phyloP scores from a whole-genome alignment of 1,140 invertebrate genomes.

The Drosophila varians region DNA sequence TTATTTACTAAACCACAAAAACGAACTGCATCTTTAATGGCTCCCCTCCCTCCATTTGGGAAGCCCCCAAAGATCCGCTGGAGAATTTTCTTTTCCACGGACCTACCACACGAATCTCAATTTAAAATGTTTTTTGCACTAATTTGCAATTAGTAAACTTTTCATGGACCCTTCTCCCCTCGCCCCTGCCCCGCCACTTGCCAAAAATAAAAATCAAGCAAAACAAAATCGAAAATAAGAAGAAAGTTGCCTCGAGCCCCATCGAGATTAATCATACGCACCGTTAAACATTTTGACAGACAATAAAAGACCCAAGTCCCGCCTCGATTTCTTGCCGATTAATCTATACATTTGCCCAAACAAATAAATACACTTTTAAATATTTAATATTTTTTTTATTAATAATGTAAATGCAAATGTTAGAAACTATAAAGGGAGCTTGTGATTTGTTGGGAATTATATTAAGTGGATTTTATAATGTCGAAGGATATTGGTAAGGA shows the following conservation, averaged over 20 bases:
- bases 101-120: slow-evolving; percentile 33
- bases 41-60: no score
- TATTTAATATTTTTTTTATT: no score
- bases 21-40: background rate
- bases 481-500: no score
- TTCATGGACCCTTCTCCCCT: background rate
- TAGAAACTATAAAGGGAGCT: no score
- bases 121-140: slow-evolving; percentile 38
- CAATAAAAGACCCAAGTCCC: slow-evolving; percentile 43
- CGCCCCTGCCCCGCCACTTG: background rate
- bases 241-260: slow-evolving; percentile 17
- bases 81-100: no score
- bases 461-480: no score
- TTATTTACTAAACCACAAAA: slow-evolving; percentile 4
- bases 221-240: background rate
- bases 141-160: slow-evolving; percentile 63
- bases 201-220: background rate
- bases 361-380: no score
- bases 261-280: slow-evolving; percentile 74
- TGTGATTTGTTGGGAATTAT: no score
- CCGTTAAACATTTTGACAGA: slow-evolving; percentile 61
- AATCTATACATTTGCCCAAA: no score
- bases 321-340: no score
- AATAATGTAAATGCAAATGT: no score
- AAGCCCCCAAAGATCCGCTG: no score